Evolutionary conservation across 1,140 invertebrate genomes (phyloP).

Genomic region (Drosophila cardini): DNA sequence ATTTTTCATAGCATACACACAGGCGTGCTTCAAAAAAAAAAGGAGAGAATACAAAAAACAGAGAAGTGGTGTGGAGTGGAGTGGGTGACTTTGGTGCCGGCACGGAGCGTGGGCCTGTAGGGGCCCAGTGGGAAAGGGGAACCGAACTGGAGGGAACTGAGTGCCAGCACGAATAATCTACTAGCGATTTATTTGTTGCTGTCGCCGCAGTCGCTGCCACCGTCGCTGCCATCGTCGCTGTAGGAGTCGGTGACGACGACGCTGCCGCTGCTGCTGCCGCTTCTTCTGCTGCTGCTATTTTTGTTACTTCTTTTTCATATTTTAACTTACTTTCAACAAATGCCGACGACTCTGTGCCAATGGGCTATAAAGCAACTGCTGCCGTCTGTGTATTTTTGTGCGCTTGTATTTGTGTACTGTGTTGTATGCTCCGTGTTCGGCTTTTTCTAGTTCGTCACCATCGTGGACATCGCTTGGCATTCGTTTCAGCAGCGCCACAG

Average conservation of each 20-base stretch:
- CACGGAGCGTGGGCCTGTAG: constrained; percentile 1
- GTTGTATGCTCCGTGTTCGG: constrained; percentile 11
- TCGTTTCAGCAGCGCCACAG: constrained; percentile 41
- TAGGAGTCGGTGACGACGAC: constrained; percentile 32
- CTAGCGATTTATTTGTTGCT: constrained; percentile 79
- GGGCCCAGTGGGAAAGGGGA: background rate
- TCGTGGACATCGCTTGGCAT: constrained; percentile 12
- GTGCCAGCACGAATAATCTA: constrained; percentile 80
- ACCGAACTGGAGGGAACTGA: constrained; percentile 37
- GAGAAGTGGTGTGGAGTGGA: background rate
- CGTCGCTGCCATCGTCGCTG: constrained; percentile 55
- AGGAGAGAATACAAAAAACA: too few relatives aligned
- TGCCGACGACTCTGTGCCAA: constrained; percentile 50
- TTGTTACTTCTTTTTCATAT: constrained; percentile 81
- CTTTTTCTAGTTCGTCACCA: constrained; percentile 47
- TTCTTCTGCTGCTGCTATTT: constrained; percentile 61
- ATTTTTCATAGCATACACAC: constrained; percentile 82
- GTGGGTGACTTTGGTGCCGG: constrained; percentile 12
- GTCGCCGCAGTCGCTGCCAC: constrained; percentile 49
- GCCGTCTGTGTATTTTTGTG: constrained; percentile 11
- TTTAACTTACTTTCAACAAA: constrained; percentile 73
- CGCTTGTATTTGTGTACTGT: too few relatives aligned
- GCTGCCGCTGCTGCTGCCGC: constrained; percentile 27
- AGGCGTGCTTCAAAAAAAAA: constrained; percentile 59
- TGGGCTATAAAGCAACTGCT: constrained; percentile 47